Evolutionary conservation across 2,797 vertebrate genomes (phyloP).

Genomic region (Geotrypetes seraphini): DNA sequence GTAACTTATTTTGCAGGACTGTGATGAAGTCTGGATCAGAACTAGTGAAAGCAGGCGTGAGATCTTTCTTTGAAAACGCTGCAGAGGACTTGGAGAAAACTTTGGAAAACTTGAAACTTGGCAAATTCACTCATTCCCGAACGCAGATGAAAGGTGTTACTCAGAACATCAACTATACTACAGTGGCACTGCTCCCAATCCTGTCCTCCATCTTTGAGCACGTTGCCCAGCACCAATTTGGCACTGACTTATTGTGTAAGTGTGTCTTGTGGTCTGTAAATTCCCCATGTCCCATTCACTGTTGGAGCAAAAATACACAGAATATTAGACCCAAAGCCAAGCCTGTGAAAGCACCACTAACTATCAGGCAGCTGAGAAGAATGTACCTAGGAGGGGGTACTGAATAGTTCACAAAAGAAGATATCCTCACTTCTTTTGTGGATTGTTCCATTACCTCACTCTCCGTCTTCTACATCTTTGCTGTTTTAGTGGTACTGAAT

Average conservation of each 20-base stretch:
- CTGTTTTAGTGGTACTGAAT: too few relatives aligned
- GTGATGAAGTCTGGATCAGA: conserved; percentile 97
- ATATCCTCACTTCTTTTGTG: too few relatives aligned
- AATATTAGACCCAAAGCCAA: too few relatives aligned
- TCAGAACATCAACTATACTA: conserved; percentile 98
- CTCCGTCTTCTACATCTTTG: too few relatives aligned
- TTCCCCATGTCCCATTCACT: too few relatives aligned
- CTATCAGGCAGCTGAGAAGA: too few relatives aligned
- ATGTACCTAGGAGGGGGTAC: too few relatives aligned
- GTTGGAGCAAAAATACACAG: too few relatives aligned
- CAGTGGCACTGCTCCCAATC: conserved; percentile 85
- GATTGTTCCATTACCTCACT: too few relatives aligned
- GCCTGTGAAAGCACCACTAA: too few relatives aligned
- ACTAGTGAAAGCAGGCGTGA: conserved; percentile 79
- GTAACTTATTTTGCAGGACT: conserved; percentile 69
- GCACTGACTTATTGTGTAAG: conserved; percentile 87
- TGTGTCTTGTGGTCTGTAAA: too few relatives aligned
- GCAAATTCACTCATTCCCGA: conserved; percentile 93
- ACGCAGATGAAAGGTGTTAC: conserved; percentile 96
- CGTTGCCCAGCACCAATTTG: conserved; percentile 88
- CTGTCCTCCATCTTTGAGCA: conserved; percentile 94
- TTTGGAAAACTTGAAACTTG: conserved; percentile 90
- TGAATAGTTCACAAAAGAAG: too few relatives aligned
- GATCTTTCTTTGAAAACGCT: conserved; percentile 92
- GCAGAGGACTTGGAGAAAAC: conserved; percentile 92